Base-by-base conservation (phyloP, 2,113 vertebrate genomes). In the Vireo altiloquus region DNA sequence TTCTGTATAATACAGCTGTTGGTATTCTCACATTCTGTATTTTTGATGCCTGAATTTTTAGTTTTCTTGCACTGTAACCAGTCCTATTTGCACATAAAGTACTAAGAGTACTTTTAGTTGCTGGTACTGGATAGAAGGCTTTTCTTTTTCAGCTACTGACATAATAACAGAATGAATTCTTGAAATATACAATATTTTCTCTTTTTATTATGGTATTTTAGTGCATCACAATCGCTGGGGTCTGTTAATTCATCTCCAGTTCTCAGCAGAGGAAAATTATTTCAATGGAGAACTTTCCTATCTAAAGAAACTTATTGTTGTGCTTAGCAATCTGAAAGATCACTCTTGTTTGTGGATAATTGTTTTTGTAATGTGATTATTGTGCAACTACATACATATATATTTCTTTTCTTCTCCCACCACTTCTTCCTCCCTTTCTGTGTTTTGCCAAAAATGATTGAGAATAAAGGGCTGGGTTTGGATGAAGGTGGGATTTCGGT, bases 21-120 rank as follows among this genome's bases (percentile, higher is more conserved):
- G 13, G 37, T 15, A 8, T 59, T 75, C 15, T 70, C 0, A 0
- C 21, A 4, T 86, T 91, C 2, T 13, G 23, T 71, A 13, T 5
- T 69, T 72, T 11, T 82, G 11, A 33, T 50, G 18, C 24, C 33
- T 59, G 42, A 75, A 23, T 61, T 75, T 81, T 54, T 66, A 13
- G 5, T 68, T 69, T 56, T 66, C 21, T 57, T 84, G 18, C 5
- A 6, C 17, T 69, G 20, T 56, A 56, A 54, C 33, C 35, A 27
- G 31, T 56, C 12, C 19, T 61, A 15, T 56, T 64, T 52, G 22
- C 28, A 33, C 21, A 8, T 3, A 40, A 16, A 56, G 17, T 39
- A 49, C 10, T 37, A 30, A 56, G 33, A 42, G 30, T 25, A 30
- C 1, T 5, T 74, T 42, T 57, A 19, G 15, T 74, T 72, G 23